Percentiles rank a stretch among this genome's conserved stretches.
phyloP scores from a whole-genome alignment of 2,113 vertebrate genomes.

The Zonotrichia leucophrys region DNA sequence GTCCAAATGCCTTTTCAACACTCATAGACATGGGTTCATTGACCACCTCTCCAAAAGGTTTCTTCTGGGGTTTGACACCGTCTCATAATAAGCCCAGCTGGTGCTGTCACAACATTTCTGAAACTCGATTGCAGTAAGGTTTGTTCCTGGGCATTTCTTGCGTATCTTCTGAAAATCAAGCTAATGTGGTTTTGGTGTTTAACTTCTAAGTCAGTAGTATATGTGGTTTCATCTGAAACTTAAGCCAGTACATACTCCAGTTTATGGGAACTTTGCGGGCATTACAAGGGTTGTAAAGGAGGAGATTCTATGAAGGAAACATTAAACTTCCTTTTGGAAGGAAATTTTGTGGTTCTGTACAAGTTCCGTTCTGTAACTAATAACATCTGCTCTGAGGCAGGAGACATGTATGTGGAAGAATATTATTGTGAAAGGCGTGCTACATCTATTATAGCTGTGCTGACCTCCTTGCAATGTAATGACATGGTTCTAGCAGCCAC shows the following conservation, averaged over 20 bases:
- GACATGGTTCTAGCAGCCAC: background rate
- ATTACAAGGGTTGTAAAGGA: background rate
- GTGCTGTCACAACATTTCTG: background rate
- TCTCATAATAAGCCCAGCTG: background rate
- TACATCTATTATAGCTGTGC: background rate
- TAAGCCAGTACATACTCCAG: background rate
- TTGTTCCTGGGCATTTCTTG: background rate
- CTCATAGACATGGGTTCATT: too few species aligned
- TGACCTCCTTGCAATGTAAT: background rate
- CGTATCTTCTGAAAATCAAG: background rate
- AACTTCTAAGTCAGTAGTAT: background rate
- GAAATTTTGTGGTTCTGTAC: background rate
- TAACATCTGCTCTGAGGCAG: background rate
- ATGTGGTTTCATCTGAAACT: background rate
- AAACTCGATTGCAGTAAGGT: fast-evolving
- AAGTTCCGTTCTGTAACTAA: background rate
- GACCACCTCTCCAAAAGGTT: background rate
- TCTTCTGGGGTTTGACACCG: background rate
- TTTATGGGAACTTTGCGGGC: background rate
- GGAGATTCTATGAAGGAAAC: background rate
- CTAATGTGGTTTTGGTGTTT: background rate
- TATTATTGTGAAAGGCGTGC: background rate
- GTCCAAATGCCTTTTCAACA: background rate
- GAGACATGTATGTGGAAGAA: background rate
- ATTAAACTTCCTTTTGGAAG: background rate